Evolutionary conservation across 2,888 invertebrate genomes (phyloP), one percentile per base, ranked within the genome.

Genomic region (Agriopis leucophaearia): DNA sequence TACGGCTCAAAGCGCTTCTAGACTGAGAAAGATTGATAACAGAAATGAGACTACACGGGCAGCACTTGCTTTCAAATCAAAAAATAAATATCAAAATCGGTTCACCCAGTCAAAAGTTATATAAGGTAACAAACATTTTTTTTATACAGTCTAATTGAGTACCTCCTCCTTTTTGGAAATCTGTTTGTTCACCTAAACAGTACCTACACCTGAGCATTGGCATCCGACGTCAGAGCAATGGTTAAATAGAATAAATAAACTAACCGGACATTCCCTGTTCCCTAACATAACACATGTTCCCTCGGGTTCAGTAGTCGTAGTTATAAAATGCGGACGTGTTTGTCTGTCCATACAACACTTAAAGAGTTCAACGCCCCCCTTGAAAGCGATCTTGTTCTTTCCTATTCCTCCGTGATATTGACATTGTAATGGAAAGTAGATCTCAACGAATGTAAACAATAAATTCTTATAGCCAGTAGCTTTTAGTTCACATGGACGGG

Each of bases 291-390:
- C 85, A 85, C 82, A 80, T 82, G 84, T 79, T 84, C 82, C 83
- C 83, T 77, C 74, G 74, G 79, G 76, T 78, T 81, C 80, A 75
- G 78, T 77, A 80, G 84, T 69, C 78, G 78, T 80, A 81, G 68
- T 69, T 81, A 82, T 88, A 88, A 88, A 91, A 91, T 82, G 82
- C 89, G 90, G 88, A 87, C 87, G 87, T 85, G 80, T 85, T 79
- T 79, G 87, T 89, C 86, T 87, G 86, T 90, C 86, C 79, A 83
- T 86, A 84, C 83, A 81, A 82, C 84, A 86, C 86, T 86, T 90
- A 85, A 88, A 88, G 81, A 88, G 91, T 88, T 88, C 88, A 87
- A 72, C 86, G 90, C 83, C 82, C 76, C 58, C 45, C 85, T 81
- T 79, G 81, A 83, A 83, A 84, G 79, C 59, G 50, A 59, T 59